Conservation (phyloP, 2,113 vertebrate species). For the Psammodynastes pulverulentus region DNA sequence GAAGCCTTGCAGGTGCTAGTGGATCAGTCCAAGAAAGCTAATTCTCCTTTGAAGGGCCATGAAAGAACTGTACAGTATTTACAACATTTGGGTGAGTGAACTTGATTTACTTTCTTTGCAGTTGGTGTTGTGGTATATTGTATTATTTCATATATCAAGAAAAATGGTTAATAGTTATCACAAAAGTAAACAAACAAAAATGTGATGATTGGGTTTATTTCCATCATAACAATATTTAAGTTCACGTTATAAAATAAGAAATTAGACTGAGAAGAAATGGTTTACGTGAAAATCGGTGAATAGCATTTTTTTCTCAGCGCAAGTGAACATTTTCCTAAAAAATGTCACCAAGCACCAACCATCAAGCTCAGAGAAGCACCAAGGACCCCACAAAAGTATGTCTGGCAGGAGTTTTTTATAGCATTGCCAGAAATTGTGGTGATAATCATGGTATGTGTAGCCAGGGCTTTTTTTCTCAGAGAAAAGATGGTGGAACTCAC, state of each 20-base stretch:
- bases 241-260: not conserved
- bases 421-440: not conserved
- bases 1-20: conserved; percentile 92
- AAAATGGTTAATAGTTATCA: not conserved
- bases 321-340: not conserved
- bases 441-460: not conserved
- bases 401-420: not conserved
- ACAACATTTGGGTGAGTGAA: conserved; percentile 86
- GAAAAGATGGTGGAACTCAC: too few relatives aligned
- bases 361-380: not conserved
- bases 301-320: not conserved
- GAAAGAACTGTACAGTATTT: conserved; percentile 97
- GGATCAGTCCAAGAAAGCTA: conserved; percentile 97
- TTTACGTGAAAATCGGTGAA: not conserved
- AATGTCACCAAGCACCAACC: not conserved
- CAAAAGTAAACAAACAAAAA: not conserved
- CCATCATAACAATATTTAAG: not conserved
- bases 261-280: not conserved
- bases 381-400: not conserved
- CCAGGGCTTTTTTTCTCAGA: too few relatives aligned
- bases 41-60: conserved; percentile 95
- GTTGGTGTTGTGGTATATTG: not conserved
- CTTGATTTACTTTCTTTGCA: not conserved
- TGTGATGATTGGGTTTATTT: not conserved
- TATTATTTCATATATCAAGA: not conserved